These are phyloP conservation scores for Brachycybe producta DNA, from an alignment of 2,888 invertebrate species.

Conservation along the genomic window DNA sequence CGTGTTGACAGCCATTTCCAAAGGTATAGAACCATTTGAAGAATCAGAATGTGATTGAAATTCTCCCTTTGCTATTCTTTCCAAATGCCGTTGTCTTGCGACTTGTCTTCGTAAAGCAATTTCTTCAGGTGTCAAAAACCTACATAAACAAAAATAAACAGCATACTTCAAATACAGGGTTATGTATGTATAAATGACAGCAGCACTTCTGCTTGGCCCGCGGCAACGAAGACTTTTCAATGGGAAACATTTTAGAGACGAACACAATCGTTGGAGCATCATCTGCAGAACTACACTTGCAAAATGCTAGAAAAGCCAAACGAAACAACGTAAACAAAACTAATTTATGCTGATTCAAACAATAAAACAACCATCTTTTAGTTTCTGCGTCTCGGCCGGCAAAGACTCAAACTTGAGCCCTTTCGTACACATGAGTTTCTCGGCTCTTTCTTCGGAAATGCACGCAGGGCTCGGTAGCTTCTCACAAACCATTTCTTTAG, in stretches of 20 bases:
- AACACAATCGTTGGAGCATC: conserved; percentile 56
- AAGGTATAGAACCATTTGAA: neutral
- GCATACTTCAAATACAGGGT: neutral
- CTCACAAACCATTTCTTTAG: conserved; percentile 54
- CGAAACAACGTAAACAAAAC: too few species aligned
- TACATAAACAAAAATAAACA: conserved; percentile 27
- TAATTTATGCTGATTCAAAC: neutral
- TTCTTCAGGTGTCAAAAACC: conserved; percentile 60
- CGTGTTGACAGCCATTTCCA: conserved; percentile 15
- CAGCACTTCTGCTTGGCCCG: conserved; percentile 47
- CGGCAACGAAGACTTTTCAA: conserved; percentile 57
- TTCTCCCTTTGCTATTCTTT: conserved; percentile 33
- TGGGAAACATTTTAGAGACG: conserved; percentile 83
- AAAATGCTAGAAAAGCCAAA: conserved; percentile 27
- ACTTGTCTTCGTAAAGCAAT: conserved; percentile 52
- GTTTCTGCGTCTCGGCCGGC: conserved; percentile 51
- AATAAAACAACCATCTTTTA: conserved; percentile 45
- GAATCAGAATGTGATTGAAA: neutral
- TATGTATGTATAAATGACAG: neutral
- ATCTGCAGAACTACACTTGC: conserved; percentile 49
- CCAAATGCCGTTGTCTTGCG: conserved; percentile 51
- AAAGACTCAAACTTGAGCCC: conserved; percentile 49
- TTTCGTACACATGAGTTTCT: conserved; percentile 61
- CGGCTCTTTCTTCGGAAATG: conserved; percentile 60
- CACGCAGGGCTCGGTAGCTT: conserved; percentile 70